Percentiles rank a stretch among this genome's conserved stretches.
phyloP scores from a whole-genome alignment of 2,888 invertebrate genomes.

The Pristionchus maxplancki region DNA sequence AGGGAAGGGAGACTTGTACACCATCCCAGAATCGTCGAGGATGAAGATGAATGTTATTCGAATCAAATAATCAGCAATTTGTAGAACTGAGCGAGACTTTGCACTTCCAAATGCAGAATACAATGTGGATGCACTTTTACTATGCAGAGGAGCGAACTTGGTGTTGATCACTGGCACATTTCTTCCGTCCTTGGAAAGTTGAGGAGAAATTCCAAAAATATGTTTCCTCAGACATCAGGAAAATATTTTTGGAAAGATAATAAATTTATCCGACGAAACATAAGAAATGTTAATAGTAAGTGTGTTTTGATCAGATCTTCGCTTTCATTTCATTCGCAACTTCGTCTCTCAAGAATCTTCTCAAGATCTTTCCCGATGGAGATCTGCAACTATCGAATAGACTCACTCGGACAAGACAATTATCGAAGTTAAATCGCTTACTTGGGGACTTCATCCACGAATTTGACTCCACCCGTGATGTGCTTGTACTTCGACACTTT shows the following conservation, averaged over 20 bases:
- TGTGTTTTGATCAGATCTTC: not conserved
- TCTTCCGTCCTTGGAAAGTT: not conserved
- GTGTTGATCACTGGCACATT: not conserved
- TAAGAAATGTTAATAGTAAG: not conserved
- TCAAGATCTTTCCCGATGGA: slow-evolving; percentile 16
- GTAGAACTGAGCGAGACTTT: not conserved
- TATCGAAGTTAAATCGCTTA: not conserved
- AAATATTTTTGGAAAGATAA: too few relatives aligned
- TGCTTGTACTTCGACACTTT: slow-evolving; percentile 60
- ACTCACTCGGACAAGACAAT: too few relatives aligned
- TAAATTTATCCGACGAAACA: too few relatives aligned
- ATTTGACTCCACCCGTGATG: slow-evolving; percentile 55
- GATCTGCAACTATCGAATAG: not conserved
- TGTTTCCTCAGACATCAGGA: too few relatives aligned
- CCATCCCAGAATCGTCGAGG: not conserved
- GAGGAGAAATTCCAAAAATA: not conserved
- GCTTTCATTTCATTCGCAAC: not conserved
- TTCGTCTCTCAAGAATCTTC: slow-evolving; percentile 23
- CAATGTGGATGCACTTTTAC: not conserved
- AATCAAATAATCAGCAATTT: not conserved
- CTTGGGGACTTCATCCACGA: slow-evolving; percentile 57
- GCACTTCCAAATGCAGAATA: not conserved
- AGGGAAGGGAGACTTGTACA: slow-evolving; percentile 29
- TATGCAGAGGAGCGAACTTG: not conserved
- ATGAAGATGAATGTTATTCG: not conserved